A percentile compares a stretch with the other conserved stretches of the same genome.
These are phyloP conservation scores for Enteromius mattozi DNA, from an alignment of 2,797 vertebrate species.

Conservation along the genomic window DNA sequence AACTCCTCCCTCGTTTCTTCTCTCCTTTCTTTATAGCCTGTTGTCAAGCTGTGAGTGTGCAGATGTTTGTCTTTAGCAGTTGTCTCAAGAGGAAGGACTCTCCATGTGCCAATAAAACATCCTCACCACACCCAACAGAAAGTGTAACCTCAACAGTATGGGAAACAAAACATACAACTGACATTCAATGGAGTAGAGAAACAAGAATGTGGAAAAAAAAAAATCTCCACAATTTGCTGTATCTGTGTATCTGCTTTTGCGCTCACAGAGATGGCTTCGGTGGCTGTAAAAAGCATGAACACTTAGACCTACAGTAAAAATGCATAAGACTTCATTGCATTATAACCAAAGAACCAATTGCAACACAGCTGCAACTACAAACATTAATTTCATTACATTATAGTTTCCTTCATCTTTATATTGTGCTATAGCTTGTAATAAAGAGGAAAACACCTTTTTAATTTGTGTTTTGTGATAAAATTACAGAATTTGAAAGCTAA, in stretches of 20 bases:
- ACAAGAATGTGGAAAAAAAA: background rate
- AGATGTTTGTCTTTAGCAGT: constrained; percentile 75
- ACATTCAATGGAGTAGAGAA: constrained; percentile 18
- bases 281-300: background rate
- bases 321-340: background rate
- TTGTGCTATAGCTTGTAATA: background rate
- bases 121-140: constrained; percentile 61
- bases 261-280: constrained; percentile 1
- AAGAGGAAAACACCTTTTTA: too few species aligned
- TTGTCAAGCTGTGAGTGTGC: constrained; percentile 63
- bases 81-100: constrained; percentile 66
- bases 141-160: constrained; percentile 56
- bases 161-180: constrained; percentile 51
- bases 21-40: constrained; percentile 56
- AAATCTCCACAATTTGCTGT: background rate
- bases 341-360: background rate
- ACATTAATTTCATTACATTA: background rate
- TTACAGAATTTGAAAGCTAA: too few species aligned
- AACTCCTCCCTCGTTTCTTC: constrained; percentile 48
- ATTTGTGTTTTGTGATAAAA: too few species aligned
- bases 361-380: background rate
- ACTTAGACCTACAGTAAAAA: background rate
- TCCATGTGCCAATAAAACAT: constrained; percentile 74
- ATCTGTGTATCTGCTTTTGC: background rate
- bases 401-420: background rate